A percentile compares a stretch with the other conserved stretches of the same genome.
phyloP scores from a whole-genome alignment of 2,888 invertebrate species.

The Blomia tropicalis region DNA sequence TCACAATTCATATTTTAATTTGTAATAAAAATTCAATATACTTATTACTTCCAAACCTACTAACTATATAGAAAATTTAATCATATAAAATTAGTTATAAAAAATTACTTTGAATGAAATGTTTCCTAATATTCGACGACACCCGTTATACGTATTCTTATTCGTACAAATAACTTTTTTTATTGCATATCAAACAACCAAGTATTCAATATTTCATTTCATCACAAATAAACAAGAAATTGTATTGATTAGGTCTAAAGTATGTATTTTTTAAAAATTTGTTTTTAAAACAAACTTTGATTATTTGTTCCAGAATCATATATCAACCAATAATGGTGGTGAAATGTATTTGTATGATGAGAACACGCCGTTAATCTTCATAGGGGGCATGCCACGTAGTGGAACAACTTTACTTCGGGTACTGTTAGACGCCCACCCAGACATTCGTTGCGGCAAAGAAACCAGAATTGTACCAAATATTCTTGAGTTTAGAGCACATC shows the following conservation, averaged over 20 bases:
- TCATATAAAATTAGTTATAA: no score
- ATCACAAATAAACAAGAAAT: no score
- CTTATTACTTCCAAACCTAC: no score
- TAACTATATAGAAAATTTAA: no score
- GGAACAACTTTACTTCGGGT: constrained; percentile 94
- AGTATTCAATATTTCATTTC: background rate
- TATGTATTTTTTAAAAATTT: background rate
- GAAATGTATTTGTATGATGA: constrained; percentile 47
- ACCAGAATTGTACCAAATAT: constrained; percentile 89
- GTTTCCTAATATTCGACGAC: background rate
- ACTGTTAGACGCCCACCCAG: constrained; percentile 93
- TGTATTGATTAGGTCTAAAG: no score
- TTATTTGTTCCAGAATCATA: background rate
- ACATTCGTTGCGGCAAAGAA: constrained; percentile 91
- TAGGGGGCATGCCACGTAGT: constrained; percentile 91
- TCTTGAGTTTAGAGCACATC: constrained; percentile 82
- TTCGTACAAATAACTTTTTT: constrained; percentile 5
- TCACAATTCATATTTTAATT: no score
- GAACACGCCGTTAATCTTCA: constrained; percentile 82
- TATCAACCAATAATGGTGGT: background rate
- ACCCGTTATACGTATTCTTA: background rate
- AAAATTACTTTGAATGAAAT: no score
- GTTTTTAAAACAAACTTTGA: no score
- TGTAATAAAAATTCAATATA: no score
- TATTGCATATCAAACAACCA: background rate